phyloP scores from a whole-genome alignment of 2,797 vertebrate species.

The Diceros bicornis region DNA sequence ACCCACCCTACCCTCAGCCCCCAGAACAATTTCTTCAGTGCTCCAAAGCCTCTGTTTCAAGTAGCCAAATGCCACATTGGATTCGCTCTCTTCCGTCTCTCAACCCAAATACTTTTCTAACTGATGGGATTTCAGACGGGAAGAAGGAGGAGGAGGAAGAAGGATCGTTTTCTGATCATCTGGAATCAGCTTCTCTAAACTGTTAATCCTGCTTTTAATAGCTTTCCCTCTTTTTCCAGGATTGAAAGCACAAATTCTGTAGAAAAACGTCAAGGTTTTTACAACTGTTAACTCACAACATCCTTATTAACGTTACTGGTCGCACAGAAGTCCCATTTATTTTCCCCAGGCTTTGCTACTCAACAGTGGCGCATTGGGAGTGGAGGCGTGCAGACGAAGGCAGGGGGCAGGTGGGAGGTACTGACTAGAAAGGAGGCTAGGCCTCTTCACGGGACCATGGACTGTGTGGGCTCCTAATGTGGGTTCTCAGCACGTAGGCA shows the following conservation, averaged over 20 bases:
- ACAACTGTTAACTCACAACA: not conserved
- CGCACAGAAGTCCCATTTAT: not conserved
- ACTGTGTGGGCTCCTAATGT: not conserved
- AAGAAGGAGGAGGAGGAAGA: not conserved
- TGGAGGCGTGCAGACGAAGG: accelerated
- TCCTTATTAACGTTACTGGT: not conserved
- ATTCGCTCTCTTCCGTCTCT: not conserved
- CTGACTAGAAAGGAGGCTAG: not conserved
- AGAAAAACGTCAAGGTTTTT: not conserved
- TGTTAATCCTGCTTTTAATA: not conserved
- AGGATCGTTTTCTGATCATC: not conserved
- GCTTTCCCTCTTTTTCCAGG: not conserved
- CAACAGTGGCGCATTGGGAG: not conserved
- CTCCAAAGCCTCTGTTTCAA: not conserved
- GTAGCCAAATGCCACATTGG: not conserved
- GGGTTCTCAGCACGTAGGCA: not conserved
- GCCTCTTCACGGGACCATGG: accelerated
- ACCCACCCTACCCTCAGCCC: too few species aligned
- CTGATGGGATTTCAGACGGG: not conserved
- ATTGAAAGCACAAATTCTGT: not conserved
- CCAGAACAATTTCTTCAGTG: not conserved
- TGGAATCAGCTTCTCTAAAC: not conserved
- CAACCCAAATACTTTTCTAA: not conserved
- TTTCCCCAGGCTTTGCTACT: not conserved
- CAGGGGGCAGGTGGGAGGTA: not conserved